A percentile compares a stretch with the other conserved stretches of the same genome.
Evolutionary conservation across 2,797 vertebrate species (phyloP).

Genomic region (Acrossocheilus fasciatus): DNA sequence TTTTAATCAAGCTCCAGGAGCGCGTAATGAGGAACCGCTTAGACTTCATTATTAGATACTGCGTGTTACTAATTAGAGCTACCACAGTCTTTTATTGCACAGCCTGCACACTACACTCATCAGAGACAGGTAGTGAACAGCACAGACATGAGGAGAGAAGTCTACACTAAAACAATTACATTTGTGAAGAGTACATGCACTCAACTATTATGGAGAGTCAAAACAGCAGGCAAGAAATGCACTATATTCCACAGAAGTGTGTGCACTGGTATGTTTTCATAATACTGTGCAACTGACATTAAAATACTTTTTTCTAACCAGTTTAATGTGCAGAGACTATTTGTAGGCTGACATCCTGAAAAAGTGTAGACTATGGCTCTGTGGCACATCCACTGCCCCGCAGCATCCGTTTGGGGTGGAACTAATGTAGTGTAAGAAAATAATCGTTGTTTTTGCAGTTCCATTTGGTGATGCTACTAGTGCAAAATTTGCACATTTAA

Average conservation of each 20-base stretch:
- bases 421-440: neutral
- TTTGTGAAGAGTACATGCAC: neutral
- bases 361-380: neutral
- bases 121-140: constrained; percentile 37
- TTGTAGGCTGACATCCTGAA: neutral
- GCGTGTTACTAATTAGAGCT: constrained; percentile 80
- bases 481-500: neutral
- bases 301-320: neutral
- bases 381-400: neutral
- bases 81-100: constrained; percentile 75
- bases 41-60: constrained; percentile 80
- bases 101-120: constrained; percentile 36
- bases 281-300: constrained; percentile 36
- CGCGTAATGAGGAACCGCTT: constrained; percentile 81
- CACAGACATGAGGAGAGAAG: neutral
- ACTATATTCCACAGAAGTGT: neutral
- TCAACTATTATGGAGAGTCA: neutral
- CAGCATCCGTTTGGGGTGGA: neutral
- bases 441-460: neutral
- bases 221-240: neutral
- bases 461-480: neutral
- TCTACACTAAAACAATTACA: constrained; percentile 8
- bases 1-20: constrained; percentile 85
- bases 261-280: neutral
- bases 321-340: constrained; percentile 5